These are phyloP conservation scores for Deroplatys truncata DNA, from an alignment of 2,888 invertebrate species.

Conservation along the genomic window DNA sequence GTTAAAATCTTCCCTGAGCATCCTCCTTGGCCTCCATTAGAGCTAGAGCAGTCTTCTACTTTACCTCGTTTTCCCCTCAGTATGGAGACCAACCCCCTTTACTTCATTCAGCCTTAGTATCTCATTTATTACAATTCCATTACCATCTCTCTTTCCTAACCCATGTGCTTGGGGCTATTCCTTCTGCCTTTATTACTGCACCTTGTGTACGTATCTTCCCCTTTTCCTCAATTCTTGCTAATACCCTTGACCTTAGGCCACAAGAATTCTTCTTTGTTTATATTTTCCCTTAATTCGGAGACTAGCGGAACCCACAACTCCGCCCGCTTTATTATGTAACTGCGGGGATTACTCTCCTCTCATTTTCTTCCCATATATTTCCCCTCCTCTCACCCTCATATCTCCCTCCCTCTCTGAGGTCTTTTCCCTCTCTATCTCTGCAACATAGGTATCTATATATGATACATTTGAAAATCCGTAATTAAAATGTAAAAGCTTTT, in stretches of 20 bases:
- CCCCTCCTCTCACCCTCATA: too few species aligned
- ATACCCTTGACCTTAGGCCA: background rate
- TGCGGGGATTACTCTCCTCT: too few species aligned
- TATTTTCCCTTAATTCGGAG: background rate
- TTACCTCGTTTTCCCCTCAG: background rate
- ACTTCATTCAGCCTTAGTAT: background rate
- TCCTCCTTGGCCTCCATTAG: too few species aligned
- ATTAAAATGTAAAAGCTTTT: too few species aligned
- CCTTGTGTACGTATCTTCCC: background rate
- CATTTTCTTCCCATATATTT: too few species aligned
- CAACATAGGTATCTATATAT: too few species aligned
- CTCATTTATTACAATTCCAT: slow-evolving; percentile 9
- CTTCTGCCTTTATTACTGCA: background rate
- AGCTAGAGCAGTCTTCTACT: background rate
- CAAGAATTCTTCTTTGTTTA: background rate
- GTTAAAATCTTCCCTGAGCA: too few species aligned
- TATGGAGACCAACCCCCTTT: background rate
- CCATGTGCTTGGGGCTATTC: background rate
- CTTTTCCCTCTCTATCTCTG: too few species aligned
- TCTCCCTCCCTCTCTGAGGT: too few species aligned
- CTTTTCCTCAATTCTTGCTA: background rate
- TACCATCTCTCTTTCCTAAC: background rate
- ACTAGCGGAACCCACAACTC: background rate
- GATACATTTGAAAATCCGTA: too few species aligned
- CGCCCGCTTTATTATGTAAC: too few species aligned